Conservation (phyloP, 2,797 vertebrate species). For the Chrosomus eos region DNA sequence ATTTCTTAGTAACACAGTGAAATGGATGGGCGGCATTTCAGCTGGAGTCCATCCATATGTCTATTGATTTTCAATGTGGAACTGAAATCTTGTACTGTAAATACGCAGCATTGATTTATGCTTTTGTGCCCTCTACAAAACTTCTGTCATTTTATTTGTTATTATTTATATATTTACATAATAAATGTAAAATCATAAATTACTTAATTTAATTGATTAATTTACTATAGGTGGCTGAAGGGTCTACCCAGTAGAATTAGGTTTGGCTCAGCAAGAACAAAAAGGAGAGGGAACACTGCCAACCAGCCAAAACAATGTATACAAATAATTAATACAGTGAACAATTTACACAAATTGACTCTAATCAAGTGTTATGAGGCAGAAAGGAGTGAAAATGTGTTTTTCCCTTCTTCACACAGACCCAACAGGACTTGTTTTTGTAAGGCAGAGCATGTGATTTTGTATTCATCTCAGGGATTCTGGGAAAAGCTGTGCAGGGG, state of each 20-base stretch:
- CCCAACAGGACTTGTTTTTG: conserved; percentile 40
- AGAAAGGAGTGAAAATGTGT: conserved; percentile 21
- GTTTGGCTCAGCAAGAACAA: not conserved
- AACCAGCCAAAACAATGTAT: not conserved
- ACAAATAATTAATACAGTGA: not conserved
- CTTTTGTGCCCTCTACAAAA: not conserved
- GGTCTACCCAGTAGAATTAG: not conserved
- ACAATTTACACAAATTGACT: not conserved
- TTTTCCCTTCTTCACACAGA: not conserved
- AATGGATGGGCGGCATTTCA: not conserved
- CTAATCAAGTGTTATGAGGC: not conserved
- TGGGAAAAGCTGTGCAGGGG: conserved; percentile 39
- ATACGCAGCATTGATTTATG: not conserved
- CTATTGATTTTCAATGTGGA: not conserved
- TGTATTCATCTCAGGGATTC: conserved; percentile 52
- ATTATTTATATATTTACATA: not conserved
- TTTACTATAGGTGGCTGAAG: not conserved
- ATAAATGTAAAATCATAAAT: not conserved
- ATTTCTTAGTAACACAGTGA: not conserved
- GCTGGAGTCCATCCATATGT: not conserved
- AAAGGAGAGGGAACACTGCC: not conserved
- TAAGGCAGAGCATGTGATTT: conserved; percentile 35
- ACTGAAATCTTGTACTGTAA: not conserved
- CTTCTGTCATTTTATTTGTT: not conserved
- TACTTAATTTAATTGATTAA: not conserved